phyloP scores from a whole-genome alignment of 2,113 vertebrate genomes.

The Paramisgurnus dabryanus region DNA sequence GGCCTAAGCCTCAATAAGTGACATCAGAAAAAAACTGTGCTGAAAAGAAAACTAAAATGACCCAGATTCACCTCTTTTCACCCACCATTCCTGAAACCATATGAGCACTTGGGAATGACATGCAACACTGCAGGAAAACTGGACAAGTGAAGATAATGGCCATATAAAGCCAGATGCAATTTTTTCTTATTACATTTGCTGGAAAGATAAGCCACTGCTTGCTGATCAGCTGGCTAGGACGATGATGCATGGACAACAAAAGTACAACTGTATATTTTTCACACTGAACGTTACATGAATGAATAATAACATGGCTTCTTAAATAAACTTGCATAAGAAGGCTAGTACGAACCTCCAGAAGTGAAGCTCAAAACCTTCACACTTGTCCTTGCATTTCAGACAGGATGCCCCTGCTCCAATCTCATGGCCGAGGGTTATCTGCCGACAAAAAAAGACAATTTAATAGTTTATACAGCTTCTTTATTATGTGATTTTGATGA shows the following conservation, averaged over 20 bases:
- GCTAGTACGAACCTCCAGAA: conserved; percentile 89
- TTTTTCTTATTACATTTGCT: not conserved
- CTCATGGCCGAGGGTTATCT: conserved; percentile 96
- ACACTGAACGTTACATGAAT: not conserved
- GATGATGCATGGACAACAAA: not conserved
- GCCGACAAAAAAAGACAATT: conserved; percentile 47
- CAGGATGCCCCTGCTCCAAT: conserved; percentile 92
- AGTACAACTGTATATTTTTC: too few relatives aligned
- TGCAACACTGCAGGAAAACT: conserved; percentile 34
- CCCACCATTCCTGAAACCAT: conserved; percentile 7
- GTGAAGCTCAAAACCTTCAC: conserved; percentile 96
- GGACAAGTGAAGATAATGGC: conserved; percentile 42
- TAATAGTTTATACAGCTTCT: not conserved
- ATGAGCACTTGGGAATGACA: not conserved
- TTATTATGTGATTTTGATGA: not conserved
- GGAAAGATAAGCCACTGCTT: not conserved
- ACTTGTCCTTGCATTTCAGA: conserved; percentile 96
- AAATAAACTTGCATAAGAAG: not conserved
- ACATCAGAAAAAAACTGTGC: not conserved
- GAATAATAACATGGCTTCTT: not conserved
- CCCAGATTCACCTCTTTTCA: not conserved
- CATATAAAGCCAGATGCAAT: not conserved
- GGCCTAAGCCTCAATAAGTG: not conserved
- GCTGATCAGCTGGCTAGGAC: not conserved
- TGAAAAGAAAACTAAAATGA: conserved; percentile 9